Base-by-base conservation (phyloP, 2,113 vertebrate species). In the Gulo gulo region DNA sequence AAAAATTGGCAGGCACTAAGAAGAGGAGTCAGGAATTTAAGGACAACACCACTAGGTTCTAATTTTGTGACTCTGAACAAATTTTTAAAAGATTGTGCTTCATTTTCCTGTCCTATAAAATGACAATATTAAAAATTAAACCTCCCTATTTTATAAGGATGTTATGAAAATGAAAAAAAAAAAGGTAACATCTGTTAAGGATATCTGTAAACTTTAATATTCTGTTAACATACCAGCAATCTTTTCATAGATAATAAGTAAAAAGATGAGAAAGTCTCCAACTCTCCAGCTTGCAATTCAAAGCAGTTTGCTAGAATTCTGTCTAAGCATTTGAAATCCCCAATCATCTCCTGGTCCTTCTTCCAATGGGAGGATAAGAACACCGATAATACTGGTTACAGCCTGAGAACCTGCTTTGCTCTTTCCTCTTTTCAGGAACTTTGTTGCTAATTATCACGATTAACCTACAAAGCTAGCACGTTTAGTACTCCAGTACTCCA, bases 51-150 rank as follows among this genome's bases (percentile, higher is more conserved):
- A 74, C 4, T 80, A 71, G 55, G 42, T n/a, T 85, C 39, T 71
- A 88, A 23, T 89, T 67, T 88, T 92, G 57, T 92, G 63, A 94
- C 14, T 29, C 71, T 78, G 24, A 91, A 74, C 55, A 74, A 74
- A 34, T 67, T 86, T 81, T 59, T 71, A 78, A 82, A 86, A 20
- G n/a, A 83, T 50, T 69, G 7, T 82, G 45, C 21, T 96, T 89
- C 24, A 84, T 61, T 88, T 97, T 85, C 47, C 15, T 92, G 15
- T 74, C 80, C n/a, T 87, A 39, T 81, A 94, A 80, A 93, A 59
- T 87, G 16, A 57, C 4, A 16, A 57, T 15, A 29, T 29, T 80
- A 74, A 89, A 89, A 85, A 92, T 73, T 74, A 95, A 55, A 31
- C 18, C 7, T 88, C 57, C 50, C 6, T 34, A 65, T 86, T 95